Evolutionary conservation across 2,888 invertebrate genomes (phyloP).

Genomic region (Therioaphis trifolii): DNA sequence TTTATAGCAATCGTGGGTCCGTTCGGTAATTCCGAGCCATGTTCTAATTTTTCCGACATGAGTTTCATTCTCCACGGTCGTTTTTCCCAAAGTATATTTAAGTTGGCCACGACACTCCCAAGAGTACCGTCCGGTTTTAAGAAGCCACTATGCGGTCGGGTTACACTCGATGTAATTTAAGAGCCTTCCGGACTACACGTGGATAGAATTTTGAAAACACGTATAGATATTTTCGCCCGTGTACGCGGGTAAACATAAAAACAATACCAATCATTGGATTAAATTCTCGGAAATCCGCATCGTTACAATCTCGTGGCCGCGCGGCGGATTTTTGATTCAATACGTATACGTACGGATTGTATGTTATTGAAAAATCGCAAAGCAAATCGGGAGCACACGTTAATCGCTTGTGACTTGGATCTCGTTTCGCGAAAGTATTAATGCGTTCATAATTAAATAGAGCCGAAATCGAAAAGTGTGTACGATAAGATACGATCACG

Average conservation of each 20-base stretch:
- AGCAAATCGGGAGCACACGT: no score
- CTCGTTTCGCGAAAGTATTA: no score
- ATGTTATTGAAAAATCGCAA: no score
- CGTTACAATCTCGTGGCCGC: background rate
- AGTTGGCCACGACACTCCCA: constrained; percentile 11
- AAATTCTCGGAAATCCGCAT: constrained; percentile 12
- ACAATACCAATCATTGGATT: constrained; percentile 22
- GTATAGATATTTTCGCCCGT: constrained; percentile 10
- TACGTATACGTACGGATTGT: background rate
- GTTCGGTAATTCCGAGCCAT: background rate
- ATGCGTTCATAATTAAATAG: no score
- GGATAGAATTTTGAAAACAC: constrained; percentile 21
- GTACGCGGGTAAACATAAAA: constrained; percentile 11
- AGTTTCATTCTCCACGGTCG: constrained; percentile 1
- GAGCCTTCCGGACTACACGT: constrained; percentile 22
- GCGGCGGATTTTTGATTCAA: background rate
- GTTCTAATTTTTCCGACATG: background rate
- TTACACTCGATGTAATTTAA: constrained; percentile 42
- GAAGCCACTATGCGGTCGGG: background rate
- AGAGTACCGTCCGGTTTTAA: constrained; percentile 14
- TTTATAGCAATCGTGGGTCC: background rate
- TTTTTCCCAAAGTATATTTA: constrained; percentile 1
- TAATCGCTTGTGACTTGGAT: no score
- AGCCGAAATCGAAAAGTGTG: no score
- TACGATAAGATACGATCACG: no score